phyloP scores from a whole-genome alignment of 2,113 vertebrate species.

The mouse (Mus musculus) region DNA sequence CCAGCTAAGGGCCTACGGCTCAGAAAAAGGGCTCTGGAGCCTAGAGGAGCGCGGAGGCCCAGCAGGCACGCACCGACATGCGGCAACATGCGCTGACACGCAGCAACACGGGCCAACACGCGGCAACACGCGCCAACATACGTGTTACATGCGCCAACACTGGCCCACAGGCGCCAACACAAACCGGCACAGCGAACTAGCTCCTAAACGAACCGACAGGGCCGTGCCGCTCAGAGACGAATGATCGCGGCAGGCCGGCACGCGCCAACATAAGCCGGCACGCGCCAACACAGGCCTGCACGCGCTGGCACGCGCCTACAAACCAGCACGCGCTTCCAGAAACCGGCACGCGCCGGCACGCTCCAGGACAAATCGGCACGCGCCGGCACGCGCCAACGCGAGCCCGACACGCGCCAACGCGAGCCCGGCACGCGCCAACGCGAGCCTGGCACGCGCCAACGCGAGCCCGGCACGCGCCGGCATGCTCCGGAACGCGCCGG shows the following conservation, averaged over 20 bases:
- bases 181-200: not conserved
- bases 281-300: not conserved
- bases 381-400: not conserved
- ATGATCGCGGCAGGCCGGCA: not conserved
- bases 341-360: not conserved
- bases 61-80: not conserved
- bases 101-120: not conserved
- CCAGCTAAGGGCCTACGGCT: not conserved
- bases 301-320: not conserved
- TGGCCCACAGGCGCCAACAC: not conserved
- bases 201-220: not conserved
- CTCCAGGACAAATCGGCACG: not conserved
- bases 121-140: not conserved
- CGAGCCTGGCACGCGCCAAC: not conserved
- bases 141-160: not conserved
- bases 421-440: not conserved
- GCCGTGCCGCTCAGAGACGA: not conserved
- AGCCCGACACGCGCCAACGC: not conserved
- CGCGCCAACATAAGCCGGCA: not conserved
- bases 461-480: not conserved
- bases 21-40: not conserved
- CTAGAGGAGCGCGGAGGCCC: not conserved
- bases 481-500: not conserved
- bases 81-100: not conserved
- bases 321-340: not conserved